Evolutionary conservation across 2,797 vertebrate species (phyloP).

Genomic region (Paguma larvata): DNA sequence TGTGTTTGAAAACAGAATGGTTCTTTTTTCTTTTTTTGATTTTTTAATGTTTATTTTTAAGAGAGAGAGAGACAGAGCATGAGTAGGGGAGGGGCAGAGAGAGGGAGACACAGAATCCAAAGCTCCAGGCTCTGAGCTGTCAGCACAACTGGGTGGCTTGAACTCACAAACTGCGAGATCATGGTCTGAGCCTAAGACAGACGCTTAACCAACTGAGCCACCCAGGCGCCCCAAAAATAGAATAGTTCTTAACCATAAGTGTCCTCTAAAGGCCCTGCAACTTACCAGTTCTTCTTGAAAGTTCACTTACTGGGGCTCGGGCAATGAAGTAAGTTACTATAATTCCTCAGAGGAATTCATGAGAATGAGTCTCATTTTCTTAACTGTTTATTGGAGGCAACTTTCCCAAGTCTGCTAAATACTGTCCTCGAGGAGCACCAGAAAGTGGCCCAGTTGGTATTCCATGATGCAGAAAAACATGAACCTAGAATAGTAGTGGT

Average conservation of each 20-base stretch:
- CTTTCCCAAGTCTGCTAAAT: neutral
- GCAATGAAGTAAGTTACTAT: neutral
- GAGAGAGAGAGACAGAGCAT: too few species aligned
- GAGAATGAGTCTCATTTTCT: neutral
- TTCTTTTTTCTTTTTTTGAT: too few species aligned
- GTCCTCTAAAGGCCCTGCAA: neutral
- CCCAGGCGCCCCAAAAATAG: too few species aligned
- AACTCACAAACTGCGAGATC: too few species aligned
- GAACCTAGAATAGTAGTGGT: neutral
- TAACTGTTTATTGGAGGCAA: neutral
- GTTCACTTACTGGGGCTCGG: neutral
- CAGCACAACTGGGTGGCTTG: too few species aligned
- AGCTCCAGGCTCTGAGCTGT: too few species aligned
- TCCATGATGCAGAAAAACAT: neutral
- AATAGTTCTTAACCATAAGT: neutral
- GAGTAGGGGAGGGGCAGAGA: too few species aligned
- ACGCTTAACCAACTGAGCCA: too few species aligned
- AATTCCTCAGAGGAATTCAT: neutral
- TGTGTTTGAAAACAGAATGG: neutral
- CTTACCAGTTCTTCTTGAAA: neutral
- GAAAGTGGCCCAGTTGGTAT: neutral
- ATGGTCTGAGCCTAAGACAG: too few species aligned
- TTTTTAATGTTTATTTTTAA: too few species aligned
- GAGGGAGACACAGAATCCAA: too few species aligned
- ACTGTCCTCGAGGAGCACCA: neutral